Base-by-base conservation (phyloP, 2,797 vertebrate genomes). In the Pseudopleuronectes americanus region DNA sequence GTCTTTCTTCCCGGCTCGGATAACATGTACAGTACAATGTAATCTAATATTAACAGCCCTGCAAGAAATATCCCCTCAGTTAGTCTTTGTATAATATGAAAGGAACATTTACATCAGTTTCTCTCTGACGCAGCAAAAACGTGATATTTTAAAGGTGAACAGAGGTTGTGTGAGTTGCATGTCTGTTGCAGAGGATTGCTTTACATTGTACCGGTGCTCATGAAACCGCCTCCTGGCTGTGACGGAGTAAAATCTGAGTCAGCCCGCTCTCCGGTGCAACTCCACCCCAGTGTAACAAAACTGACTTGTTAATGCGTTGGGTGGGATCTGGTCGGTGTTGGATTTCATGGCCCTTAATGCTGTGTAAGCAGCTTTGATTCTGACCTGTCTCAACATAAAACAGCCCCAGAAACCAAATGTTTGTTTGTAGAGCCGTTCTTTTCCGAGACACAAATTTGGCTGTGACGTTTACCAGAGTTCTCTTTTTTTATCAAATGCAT, bases 1-100 rank as follows among this genome's bases (percentile, higher is more conserved):
- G 62, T 47, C 59, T 68, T 67, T 89, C 48, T 86, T 77, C 60
- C 73, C n/a, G 43, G 43, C 17, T 66, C 71, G 56, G 67, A 64
- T 24, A 74, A 68, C 31, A 57, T 6, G 41, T 26, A 53, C 16
- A 0, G 47, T 12, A 55, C 64, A 57, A 48, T 36, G 43, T 59
- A 28, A 58, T 65, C 38, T 10, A 68, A 4, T 24, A 19, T 22
- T 22, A 61, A 62, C 19, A 65, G 47, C 26, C 10, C 14, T 36
- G 24, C 26, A 55, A 53, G 23, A 26, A 53, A 53, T 52, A n/a
- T 55, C 7, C n/a, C 28, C 54, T 56, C 31, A 28, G 19, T 33
- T 5, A 53, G 26, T 28, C 26, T 31, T 16, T 45, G 16, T 45
- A 19, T 45, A 4, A 45, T 19, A 45, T 17, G 17, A 16, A 4